Evolutionary conservation across 1,140 invertebrate species (phyloP).

Genomic region (Anoplophora glabripennis): DNA sequence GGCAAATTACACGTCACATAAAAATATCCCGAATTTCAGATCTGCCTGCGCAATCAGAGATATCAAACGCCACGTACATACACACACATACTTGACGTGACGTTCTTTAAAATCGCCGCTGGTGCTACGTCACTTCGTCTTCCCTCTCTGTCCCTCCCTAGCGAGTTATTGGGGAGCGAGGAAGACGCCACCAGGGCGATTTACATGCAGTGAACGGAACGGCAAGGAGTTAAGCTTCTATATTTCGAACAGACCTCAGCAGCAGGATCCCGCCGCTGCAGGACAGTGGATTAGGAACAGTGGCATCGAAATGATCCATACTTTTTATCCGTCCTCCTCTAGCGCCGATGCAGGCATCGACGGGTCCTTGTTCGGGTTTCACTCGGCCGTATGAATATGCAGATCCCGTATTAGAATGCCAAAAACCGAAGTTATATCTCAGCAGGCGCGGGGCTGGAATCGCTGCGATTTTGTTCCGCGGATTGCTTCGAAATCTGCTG

Average conservation of each 20-base stretch:
- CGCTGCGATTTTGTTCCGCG: slow-evolving; percentile 27
- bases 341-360: background rate
- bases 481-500: background rate
- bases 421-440: slow-evolving; percentile 39
- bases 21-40: too few relatives aligned
- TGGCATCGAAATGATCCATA: slow-evolving; percentile 7
- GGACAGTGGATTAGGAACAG: slow-evolving; percentile 2
- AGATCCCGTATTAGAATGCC: slow-evolving; percentile 35
- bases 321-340: slow-evolving; percentile 4
- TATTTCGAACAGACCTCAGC: slow-evolving; percentile 6
- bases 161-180: background rate
- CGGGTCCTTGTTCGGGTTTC: slow-evolving; percentile 10
- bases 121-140: too few relatives aligned
- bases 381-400: slow-evolving; percentile 33
- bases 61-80: too few relatives aligned
- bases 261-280: background rate
- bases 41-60: too few relatives aligned
- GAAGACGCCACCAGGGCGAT: background rate
- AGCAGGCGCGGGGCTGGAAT: slow-evolving; percentile 34
- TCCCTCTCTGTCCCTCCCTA: too few relatives aligned
- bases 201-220: background rate
- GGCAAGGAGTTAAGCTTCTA: slow-evolving; percentile 9
- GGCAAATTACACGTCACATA: too few relatives aligned
- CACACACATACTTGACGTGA: too few relatives aligned
- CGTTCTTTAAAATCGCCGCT: too few relatives aligned